phyloP scores from a whole-genome alignment of 2,888 invertebrate genomes.

The Leptogaster cylindrica region DNA sequence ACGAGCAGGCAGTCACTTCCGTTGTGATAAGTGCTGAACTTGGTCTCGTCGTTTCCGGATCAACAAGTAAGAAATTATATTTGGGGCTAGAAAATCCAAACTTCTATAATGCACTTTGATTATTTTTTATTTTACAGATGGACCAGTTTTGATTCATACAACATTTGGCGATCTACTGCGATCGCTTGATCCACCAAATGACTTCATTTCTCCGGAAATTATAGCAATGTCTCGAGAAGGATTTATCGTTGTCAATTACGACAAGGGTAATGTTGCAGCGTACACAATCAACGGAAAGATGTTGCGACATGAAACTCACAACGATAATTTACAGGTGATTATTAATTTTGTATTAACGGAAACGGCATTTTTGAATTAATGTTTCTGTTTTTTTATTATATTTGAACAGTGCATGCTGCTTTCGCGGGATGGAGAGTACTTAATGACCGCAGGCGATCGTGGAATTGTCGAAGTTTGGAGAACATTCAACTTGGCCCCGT shows the following conservation, averaged over 20 bases:
- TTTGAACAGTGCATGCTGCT: constrained; percentile 79
- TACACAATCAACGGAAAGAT: constrained; percentile 94
- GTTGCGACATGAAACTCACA: constrained; percentile 87
- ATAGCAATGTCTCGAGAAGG: constrained; percentile 96
- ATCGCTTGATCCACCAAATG: constrained; percentile 82
- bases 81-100: background rate
- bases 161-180: constrained; percentile 95
- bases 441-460: constrained; percentile 96
- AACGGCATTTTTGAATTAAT: background rate
- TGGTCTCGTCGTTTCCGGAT: constrained; percentile 95
- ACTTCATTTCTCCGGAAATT: constrained; percentile 79
- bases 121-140: constrained; percentile 68
- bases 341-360: constrained; percentile 43
- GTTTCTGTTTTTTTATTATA: constrained; percentile 8
- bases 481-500: constrained; percentile 93
- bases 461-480: constrained; percentile 99
- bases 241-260: constrained; percentile 92
- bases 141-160: constrained; percentile 96
- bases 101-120: constrained; percentile 5
- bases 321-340: constrained; percentile 89
- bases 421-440: constrained; percentile 97
- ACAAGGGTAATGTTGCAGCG: constrained; percentile 89
- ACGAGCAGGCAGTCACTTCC: constrained; percentile 94
- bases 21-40: constrained; percentile 97
- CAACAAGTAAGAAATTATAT: constrained; percentile 66